Conservation (phyloP, 1,140 invertebrate genomes). For the Pseudomyrmex pallidus region DNA sequence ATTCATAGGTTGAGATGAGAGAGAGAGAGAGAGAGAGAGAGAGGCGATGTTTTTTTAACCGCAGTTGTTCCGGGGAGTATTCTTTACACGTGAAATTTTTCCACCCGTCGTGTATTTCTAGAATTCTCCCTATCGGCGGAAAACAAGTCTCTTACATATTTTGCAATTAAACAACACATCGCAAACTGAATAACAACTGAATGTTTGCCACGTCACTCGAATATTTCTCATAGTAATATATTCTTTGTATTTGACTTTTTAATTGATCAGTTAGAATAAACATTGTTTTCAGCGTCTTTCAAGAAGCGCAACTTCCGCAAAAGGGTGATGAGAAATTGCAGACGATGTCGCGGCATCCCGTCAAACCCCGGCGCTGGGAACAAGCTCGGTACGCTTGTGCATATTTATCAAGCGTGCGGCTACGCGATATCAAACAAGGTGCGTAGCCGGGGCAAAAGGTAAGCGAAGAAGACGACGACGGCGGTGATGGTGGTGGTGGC, state of each 20-base stretch:
- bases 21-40: no score
- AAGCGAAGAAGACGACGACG: constrained; percentile 49
- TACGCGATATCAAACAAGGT: constrained; percentile 58
- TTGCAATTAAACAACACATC: background rate
- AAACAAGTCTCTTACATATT: constrained; percentile 4
- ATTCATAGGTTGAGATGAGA: constrained; percentile 28
- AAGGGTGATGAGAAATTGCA: constrained; percentile 4
- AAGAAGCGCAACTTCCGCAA: background rate
- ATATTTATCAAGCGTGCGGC: constrained; percentile 54
- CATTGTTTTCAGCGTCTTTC: background rate
- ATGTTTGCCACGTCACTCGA: background rate
- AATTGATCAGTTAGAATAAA: no score
- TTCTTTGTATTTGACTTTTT: no score
- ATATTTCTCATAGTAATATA: no score
- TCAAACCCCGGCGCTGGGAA: constrained; percentile 20
- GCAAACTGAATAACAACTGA: background rate
- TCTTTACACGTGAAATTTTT: constrained; percentile 31
- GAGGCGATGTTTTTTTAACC: constrained; percentile 22
- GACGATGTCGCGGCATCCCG: constrained; percentile 14
- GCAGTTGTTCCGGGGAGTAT: background rate
- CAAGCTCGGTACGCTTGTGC: constrained; percentile 56
- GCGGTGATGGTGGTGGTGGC: background rate
- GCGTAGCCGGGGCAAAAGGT: constrained; percentile 46
- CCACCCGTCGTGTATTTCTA: background rate
- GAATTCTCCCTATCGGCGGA: background rate